Conservation (phyloP, 2,888 invertebrate species). For the Leptarthrus brevirostris region DNA sequence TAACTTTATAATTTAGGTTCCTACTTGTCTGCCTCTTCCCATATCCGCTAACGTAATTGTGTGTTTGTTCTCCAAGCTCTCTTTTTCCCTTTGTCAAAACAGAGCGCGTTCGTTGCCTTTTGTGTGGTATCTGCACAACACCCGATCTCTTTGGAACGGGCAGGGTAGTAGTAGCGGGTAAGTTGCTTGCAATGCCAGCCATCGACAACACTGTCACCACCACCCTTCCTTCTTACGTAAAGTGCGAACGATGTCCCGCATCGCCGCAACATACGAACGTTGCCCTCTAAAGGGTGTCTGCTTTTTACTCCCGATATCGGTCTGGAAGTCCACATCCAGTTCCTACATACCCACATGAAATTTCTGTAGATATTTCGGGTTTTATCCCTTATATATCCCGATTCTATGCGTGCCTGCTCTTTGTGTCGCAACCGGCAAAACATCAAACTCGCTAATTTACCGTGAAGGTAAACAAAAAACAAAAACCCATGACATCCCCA, state of each 20-base stretch:
- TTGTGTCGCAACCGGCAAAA: not conserved
- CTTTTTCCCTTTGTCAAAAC: slow-evolving; percentile 37
- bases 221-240: slow-evolving; percentile 32
- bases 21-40: slow-evolving; percentile 46
- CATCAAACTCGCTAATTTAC: slow-evolving; percentile 8
- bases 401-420: not conserved
- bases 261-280: slow-evolving; percentile 35
- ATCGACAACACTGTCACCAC: slow-evolving; percentile 40
- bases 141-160: slow-evolving; percentile 29
- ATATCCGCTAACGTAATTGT: slow-evolving; percentile 46
- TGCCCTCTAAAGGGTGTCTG: slow-evolving; percentile 43
- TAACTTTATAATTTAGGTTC: slow-evolving; percentile 49
- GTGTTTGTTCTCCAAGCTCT: slow-evolving; percentile 32
- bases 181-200: slow-evolving; percentile 27
- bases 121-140: slow-evolving; percentile 44
- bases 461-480: slow-evolving; percentile 16
- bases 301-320: not conserved
- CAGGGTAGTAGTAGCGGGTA: slow-evolving; percentile 8
- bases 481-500: not conserved
- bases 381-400: slow-evolving; percentile 9
- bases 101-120: slow-evolving; percentile 48
- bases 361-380: slow-evolving; percentile 9
- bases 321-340: not conserved
- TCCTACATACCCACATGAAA: not conserved
- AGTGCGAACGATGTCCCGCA: slow-evolving; percentile 48